phyloP scores from a whole-genome alignment of 2,113 vertebrate genomes.

The Petrocephalus microphthalmus region DNA sequence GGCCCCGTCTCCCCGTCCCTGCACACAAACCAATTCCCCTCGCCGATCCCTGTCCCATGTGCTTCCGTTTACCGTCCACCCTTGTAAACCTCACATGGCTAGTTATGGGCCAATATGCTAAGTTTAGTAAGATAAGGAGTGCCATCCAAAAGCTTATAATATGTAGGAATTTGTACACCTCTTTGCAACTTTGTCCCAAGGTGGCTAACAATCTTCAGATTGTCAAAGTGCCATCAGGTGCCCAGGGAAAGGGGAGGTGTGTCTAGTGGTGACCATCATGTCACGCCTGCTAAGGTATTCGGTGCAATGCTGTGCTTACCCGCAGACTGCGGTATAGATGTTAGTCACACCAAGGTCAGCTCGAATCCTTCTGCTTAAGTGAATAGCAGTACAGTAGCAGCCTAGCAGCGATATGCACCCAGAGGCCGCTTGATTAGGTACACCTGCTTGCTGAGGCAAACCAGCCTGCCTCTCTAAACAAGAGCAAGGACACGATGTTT shows the following conservation, averaged over 20 bases:
- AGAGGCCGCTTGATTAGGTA: not conserved
- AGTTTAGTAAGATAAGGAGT: not conserved
- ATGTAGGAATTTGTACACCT: too few relatives aligned
- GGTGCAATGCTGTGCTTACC: not conserved
- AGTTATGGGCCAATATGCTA: not conserved
- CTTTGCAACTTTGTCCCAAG: not conserved
- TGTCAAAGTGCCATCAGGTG: not conserved
- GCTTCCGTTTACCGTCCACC: not conserved
- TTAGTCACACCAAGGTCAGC: not conserved
- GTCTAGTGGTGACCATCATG: not conserved
- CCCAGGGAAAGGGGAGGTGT: not conserved
- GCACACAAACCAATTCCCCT: not conserved
- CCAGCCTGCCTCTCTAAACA: not conserved
- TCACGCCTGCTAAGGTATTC: not conserved
- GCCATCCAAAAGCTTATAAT: not conserved
- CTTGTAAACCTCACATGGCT: not conserved
- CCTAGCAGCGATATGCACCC: not conserved
- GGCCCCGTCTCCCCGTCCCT: not conserved
- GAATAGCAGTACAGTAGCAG: not conserved
- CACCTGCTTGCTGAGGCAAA: not conserved
- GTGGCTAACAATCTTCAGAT: not conserved
- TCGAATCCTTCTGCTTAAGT: not conserved
- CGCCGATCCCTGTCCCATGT: not conserved
- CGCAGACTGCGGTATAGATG: not conserved
- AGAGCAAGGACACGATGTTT: not conserved